Percentiles rank a stretch among this genome's conserved stretches.
phyloP scores from a whole-genome alignment of 1,140 invertebrate species.

The Theocolax elegans region DNA sequence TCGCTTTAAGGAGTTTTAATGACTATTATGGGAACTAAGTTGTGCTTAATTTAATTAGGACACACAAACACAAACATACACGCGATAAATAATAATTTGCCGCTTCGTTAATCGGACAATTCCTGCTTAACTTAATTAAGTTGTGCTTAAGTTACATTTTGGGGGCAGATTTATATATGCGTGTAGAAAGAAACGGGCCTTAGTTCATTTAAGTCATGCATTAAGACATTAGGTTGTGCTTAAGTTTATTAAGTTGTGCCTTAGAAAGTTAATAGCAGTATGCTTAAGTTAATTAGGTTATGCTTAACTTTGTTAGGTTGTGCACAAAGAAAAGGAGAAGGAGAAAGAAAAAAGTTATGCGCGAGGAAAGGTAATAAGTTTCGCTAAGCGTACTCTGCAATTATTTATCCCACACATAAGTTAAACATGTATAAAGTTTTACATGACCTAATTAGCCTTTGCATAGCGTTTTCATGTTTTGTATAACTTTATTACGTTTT shows the following conservation, averaged over 20 bases:
- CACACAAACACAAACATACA: too few relatives aligned
- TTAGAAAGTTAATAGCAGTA: constrained; percentile 28
- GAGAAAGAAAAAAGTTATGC: constrained; percentile 31
- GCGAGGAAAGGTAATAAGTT: not conserved
- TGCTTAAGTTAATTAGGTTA: constrained; percentile 32
- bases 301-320: constrained; percentile 26
- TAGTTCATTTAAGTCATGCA: constrained; percentile 34
- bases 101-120: constrained; percentile 10
- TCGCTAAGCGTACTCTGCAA: not conserved
- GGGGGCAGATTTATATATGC: constrained; percentile 3
- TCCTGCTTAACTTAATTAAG: constrained; percentile 33
- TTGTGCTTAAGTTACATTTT: constrained; percentile 33
- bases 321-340: not conserved
- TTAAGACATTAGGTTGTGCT: constrained; percentile 38
- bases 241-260: constrained; percentile 37
- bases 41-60: constrained; percentile 36
- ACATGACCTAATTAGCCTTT: constrained; percentile 38
- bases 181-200: constrained; percentile 22
- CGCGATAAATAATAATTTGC: constrained; percentile 19
- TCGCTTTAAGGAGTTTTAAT: constrained; percentile 17
- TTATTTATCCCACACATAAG: constrained; percentile 16
- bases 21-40: constrained; percentile 14
- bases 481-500: constrained; percentile 33
- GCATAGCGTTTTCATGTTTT: constrained; percentile 29
- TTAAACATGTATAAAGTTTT: constrained; percentile 37